Base-by-base conservation (phyloP, 2,888 invertebrate species). In the Dryadula phaetusa region DNA sequence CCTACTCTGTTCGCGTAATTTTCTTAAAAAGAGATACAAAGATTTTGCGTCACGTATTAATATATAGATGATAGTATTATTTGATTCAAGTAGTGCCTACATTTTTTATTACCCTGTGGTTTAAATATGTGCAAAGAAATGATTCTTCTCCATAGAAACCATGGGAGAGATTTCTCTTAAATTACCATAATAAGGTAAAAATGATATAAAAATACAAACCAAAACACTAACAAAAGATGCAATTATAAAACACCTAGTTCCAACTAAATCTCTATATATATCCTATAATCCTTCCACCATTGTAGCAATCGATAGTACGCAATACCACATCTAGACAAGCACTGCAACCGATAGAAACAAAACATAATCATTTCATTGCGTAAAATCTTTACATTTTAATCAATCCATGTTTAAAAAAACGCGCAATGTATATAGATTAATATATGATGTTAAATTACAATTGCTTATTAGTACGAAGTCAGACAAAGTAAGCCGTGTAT, bases 401-500 rank as follows among this genome's bases (percentile, higher is more conserved):
- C 60, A 28, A 60, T 28, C 0, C n/a, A 5, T 3, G 37, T 58
- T 0, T 0, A 37, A 58, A 8, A 40, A 56, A 70, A 60, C 4
- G 60, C 40, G 79, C 75, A 77, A 74, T 81, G 77, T 67, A 76
- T 70, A 25, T 7, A 1, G 22, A 70, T 68, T 56, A 64, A 46
- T 28, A 18, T 54, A 66, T 72, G 44, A 67, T 53, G 18, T 4
- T 28, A 47, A 66, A 67, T 32, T 12, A 70, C 54, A 52, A 40
- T 64, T 70, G 65, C 71, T 70, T 70, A 34, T 65, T 73, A 70
- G 82, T 86, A 82, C 81, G 76, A 76, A 67, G 78, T 70, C 76
- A 72, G 79, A 88, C 88, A 88, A 89, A 83, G 84, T 91, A 92
- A 92, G 89, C 92, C 90, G 70, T 76, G 85, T 83, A 92, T 92